Conservation (phyloP, 2,888 invertebrate species). For the Limnephilus marmoratus region DNA sequence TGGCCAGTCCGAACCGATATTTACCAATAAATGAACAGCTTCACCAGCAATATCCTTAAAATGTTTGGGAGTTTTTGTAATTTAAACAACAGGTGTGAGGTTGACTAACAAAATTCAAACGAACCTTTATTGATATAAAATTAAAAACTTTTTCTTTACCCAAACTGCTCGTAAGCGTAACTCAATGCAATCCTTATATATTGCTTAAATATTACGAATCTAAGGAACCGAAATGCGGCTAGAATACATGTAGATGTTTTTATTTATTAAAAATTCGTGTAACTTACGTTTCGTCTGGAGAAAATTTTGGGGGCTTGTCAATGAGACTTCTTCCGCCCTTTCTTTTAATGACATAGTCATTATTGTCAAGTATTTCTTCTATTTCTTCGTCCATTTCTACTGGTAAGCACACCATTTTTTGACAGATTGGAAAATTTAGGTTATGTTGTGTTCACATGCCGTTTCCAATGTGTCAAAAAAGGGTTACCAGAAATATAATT, state of each 20-base stretch:
- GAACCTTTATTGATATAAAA: background rate
- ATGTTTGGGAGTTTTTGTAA: background rate
- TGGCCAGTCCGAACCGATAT: too few relatives aligned
- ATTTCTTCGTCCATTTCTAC: slow-evolving; percentile 55
- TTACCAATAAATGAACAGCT: background rate
- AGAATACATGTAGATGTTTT: background rate
- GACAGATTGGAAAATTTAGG: slow-evolving; percentile 39
- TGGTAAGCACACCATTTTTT: slow-evolving; percentile 58
- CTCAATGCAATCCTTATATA: background rate
- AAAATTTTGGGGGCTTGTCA: slow-evolving; percentile 74
- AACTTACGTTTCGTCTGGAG: slow-evolving; percentile 76
- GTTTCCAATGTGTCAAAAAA: slow-evolving; percentile 35
- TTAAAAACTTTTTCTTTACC: background rate
- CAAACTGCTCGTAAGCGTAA: background rate
- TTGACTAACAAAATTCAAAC: background rate
- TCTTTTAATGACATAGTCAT: slow-evolving; percentile 66
- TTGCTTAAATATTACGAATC: background rate
- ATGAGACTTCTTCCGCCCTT: slow-evolving; percentile 76
- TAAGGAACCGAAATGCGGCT: background rate
- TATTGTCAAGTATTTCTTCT: slow-evolving; percentile 54
- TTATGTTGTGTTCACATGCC: slow-evolving; percentile 41
- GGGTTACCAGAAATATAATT: background rate
- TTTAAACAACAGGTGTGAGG: background rate
- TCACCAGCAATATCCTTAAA: background rate
- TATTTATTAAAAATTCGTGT: background rate